phyloP scores from a whole-genome alignment of 2,888 invertebrate species.

The Argyra leucocephala region DNA sequence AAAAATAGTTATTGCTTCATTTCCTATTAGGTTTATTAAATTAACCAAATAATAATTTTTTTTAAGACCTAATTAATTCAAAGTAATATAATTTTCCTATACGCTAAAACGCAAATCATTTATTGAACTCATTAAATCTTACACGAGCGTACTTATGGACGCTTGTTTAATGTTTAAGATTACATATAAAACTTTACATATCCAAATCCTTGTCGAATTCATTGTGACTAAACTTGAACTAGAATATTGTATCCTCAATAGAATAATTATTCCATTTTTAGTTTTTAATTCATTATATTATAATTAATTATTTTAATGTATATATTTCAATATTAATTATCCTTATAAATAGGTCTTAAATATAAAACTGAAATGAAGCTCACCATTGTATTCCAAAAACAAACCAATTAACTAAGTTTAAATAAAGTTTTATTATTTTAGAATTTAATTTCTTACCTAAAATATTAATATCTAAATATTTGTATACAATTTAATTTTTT shows the following conservation, averaged over 20 bases:
- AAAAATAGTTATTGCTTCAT: neutral
- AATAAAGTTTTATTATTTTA: neutral
- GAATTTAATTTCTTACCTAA: neutral
- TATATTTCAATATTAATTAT: neutral
- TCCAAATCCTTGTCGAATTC: neutral
- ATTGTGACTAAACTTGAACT: neutral
- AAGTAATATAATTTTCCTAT: neutral
- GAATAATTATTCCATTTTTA: neutral
- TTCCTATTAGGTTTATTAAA: too few species aligned
- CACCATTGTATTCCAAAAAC: neutral
- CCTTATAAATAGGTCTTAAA: neutral
- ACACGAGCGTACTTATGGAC: slow-evolving; percentile 3
- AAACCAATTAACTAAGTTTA: too few species aligned
- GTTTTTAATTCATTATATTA: too few species aligned
- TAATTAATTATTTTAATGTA: neutral
- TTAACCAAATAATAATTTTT: neutral
- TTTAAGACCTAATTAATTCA: neutral
- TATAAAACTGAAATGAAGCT: neutral
- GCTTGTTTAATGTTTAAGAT: neutral
- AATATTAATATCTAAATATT: neutral
- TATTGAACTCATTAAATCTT: slow-evolving; percentile 1
- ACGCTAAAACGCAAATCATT: slow-evolving; percentile 3
- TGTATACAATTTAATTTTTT: neutral
- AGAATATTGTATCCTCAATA: neutral
- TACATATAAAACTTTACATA: neutral